Evolutionary conservation across 2,888 invertebrate genomes (phyloP).

Genomic region (Plebejus melissa): DNA sequence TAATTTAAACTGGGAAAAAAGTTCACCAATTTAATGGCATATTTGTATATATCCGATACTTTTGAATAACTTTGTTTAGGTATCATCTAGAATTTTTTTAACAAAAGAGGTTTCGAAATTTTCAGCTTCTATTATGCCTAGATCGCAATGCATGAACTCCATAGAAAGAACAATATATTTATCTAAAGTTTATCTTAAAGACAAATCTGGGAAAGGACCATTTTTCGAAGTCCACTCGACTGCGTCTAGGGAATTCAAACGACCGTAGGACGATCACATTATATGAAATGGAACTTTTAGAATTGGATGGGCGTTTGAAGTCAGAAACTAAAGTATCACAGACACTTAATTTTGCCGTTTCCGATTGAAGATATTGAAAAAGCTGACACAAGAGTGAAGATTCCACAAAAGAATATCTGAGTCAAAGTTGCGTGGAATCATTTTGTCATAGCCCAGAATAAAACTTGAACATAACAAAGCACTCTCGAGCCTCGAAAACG

Average conservation of each 20-base stretch:
- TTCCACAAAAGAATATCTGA: slow-evolving; percentile 20
- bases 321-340: slow-evolving; percentile 1
- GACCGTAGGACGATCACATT: slow-evolving; percentile 12
- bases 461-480: slow-evolving; percentile 23
- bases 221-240: background rate
- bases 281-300: slow-evolving; percentile 14
- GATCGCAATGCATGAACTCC: background rate
- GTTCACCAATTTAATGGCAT: too few species aligned
- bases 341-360: slow-evolving; percentile 1
- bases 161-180: background rate
- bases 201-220: background rate
- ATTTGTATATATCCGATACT: too few species aligned
- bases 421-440: slow-evolving; percentile 16
- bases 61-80: too few species aligned
- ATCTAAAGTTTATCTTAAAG: background rate
- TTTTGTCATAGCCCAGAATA: background rate
- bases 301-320: slow-evolving; percentile 18
- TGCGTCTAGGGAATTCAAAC: slow-evolving; percentile 17
- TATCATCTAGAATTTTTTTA: background rate
- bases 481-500: background rate
- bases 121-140: background rate
- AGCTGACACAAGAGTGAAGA: slow-evolving; percentile 23
- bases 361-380: background rate
- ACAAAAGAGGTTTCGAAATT: background rate
- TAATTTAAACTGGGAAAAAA: too few species aligned